A percentile compares a stretch with the other conserved stretches of the same genome.
Conservation (phyloP, 2,113 vertebrate species). For the Amblyopsis rosae region DNA sequence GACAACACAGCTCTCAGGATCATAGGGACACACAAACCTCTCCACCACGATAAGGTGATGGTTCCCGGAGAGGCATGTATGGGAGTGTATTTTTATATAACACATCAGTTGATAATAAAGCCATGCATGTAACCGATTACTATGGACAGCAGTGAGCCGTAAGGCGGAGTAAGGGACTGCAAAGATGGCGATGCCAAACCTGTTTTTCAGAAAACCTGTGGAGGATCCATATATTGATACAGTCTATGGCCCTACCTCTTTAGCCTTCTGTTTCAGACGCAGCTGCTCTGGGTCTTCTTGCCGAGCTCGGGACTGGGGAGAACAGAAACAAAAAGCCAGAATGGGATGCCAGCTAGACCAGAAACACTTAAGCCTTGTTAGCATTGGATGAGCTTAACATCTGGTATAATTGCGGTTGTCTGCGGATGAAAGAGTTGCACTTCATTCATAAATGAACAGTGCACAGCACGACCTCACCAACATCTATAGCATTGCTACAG, state of each 20-base stretch:
- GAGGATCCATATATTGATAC: background rate
- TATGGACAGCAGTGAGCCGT: no score
- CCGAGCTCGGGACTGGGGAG: conserved; percentile 89
- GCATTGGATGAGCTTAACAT: background rate
- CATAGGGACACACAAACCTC: no score
- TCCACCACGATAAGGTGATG: no score
- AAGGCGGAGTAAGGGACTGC: no score
- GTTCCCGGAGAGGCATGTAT: no score
- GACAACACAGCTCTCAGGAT: no score
- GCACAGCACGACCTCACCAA: background rate
- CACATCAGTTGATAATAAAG: no score
- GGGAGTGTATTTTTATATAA: no score
- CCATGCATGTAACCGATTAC: no score
- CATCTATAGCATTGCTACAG: background rate
- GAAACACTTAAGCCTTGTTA: background rate
- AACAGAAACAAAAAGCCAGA: conserved; percentile 12
- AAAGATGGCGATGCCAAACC: no score
- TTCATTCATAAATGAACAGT: background rate
- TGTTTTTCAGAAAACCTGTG: no score
- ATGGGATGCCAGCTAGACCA: background rate
- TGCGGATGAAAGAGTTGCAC: background rate
- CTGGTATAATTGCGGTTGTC: background rate
- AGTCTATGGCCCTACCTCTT: conserved; percentile 82
- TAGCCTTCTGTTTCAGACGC: conserved; percentile 95
- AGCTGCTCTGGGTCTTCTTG: conserved; percentile 98